Base-by-base conservation (phyloP, 92 coral and sea anemone species). In the Zoanthus solanderi region DNA sequence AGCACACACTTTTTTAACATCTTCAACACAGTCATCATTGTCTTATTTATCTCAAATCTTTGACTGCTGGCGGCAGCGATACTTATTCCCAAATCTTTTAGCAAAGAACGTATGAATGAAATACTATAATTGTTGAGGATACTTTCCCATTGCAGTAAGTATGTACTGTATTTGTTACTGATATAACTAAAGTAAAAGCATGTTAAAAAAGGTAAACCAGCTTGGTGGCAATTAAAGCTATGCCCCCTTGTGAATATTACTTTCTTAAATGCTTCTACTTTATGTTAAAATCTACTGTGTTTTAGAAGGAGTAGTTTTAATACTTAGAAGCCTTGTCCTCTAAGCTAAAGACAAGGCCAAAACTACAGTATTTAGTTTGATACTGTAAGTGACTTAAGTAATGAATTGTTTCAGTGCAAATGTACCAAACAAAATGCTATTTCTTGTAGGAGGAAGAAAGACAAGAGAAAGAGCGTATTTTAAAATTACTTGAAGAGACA, bases 371-470 rank as follows among this genome's bases (percentile, higher is more conserved):
- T 30, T 13, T 30, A 31, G 75, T 53, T 6, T 5, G n/a, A 8
- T 52, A 53, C 8, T 9, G 12, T 77, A 29, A 9, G 3, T 3
- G 15, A 56, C 4, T 30, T 46, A 12, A 5, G 2, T 45, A 17
- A 12, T 6, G 7, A 48, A 3, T 9, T 44, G 32, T 31, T 75
- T 1, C 6, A 6, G 1, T 0, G 18, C 5, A 65, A 37, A 45
- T 58, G 17, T 83, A 12, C 56, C 13, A 17, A 37, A 69, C n/a
- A 23, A 71, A 47, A 7, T 3, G 6, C 52, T 34, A 56, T 80
- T 66, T 66, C 53, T 80, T 95, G 83, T 91, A 97, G 99, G 99
- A 95, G 84, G 96, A 92, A 88, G 98, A 97, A 60, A 91, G 92
- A 58, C 91, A 84, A 80, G 98, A 97, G 80, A 92, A 92, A 68